phyloP scores from a whole-genome alignment of 2,888 invertebrate genomes.

The Andricus curvator region DNA sequence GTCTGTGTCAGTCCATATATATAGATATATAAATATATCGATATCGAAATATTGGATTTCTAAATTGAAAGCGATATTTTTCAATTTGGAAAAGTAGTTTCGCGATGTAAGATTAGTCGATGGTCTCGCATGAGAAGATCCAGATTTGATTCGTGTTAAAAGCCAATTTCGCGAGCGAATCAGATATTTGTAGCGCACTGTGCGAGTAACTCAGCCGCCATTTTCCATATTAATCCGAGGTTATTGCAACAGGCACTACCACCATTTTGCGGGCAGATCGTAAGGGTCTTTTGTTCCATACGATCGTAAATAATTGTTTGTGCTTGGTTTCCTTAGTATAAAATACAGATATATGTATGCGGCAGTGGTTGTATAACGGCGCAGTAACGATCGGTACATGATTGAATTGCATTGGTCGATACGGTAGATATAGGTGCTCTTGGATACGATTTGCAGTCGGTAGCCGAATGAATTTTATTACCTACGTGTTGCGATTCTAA shows the following conservation, averaged over 20 bases:
- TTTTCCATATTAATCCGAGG: slow-evolving; percentile 25
- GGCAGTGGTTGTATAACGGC: slow-evolving; percentile 22
- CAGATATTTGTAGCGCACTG: slow-evolving; percentile 13
- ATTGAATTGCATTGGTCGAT: slow-evolving; percentile 40
- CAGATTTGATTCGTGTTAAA: slow-evolving; percentile 41
- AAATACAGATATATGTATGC: neutral
- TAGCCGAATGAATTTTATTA: slow-evolving; percentile 45
- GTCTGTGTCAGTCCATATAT: no score
- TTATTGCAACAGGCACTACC: slow-evolving; percentile 19
- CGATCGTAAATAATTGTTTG: slow-evolving; percentile 32
- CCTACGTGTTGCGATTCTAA: slow-evolving; percentile 45
- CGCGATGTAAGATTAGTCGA: neutral
- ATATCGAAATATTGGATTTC: neutral
- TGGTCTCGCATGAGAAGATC: slow-evolving; percentile 38
- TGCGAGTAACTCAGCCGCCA: slow-evolving; percentile 12
- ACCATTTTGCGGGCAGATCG: slow-evolving; percentile 30
- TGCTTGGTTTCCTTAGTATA: slow-evolving; percentile 7
- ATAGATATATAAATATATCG: neutral
- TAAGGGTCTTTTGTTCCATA: slow-evolving; percentile 37
- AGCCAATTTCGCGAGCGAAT: slow-evolving; percentile 32
- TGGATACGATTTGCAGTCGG: slow-evolving; percentile 40
- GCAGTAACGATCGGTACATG: slow-evolving; percentile 30
- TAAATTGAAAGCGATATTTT: neutral
- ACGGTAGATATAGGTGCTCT: slow-evolving; percentile 26
- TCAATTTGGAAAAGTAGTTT: slow-evolving; percentile 19